Conservation (phyloP, 2,888 invertebrate species). For the Abscondita cerata region DNA sequence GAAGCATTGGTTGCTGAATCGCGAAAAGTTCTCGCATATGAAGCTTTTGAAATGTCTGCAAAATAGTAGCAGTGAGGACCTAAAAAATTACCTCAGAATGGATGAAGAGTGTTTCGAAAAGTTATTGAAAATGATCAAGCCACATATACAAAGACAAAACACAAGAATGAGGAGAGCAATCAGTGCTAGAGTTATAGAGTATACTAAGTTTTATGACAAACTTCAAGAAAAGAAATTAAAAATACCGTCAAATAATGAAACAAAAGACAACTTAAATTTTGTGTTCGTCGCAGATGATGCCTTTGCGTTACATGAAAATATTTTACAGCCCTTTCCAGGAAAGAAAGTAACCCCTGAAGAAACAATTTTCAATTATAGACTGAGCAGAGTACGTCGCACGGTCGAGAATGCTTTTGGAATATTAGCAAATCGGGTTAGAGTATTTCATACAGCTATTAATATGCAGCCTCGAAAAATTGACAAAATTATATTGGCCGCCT, state of each 20-base stretch:
- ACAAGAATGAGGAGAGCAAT: slow-evolving; percentile 9
- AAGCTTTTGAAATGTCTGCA: slow-evolving; percentile 4
- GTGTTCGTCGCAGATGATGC: slow-evolving; percentile 4
- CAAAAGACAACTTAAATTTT: neutral
- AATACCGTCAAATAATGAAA: slow-evolving; percentile 2
- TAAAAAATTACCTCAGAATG: slow-evolving; percentile 12
- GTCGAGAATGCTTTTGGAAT: slow-evolving; percentile 5
- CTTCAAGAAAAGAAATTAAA: too few relatives aligned
- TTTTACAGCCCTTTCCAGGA: slow-evolving; percentile 6
- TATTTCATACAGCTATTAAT: slow-evolving; percentile 33
- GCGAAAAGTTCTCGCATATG: slow-evolving; percentile 4
- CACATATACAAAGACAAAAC: neutral
- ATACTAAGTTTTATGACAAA: too few relatives aligned
- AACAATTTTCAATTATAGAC: slow-evolving; percentile 9
- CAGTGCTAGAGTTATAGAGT: too few relatives aligned
- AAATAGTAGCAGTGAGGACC: neutral
- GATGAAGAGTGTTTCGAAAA: slow-evolving; percentile 4
- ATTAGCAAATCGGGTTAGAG: slow-evolving; percentile 5
- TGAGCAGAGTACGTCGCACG: neutral
- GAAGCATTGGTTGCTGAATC: slow-evolving; percentile 1
- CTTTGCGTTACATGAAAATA: slow-evolving; percentile 14
- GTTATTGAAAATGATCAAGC: slow-evolving; percentile 4
- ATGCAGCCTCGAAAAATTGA: slow-evolving; percentile 30
- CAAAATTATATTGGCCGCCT: slow-evolving; percentile 25
- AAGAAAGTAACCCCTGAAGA: neutral